A percentile compares a stretch with the other conserved stretches of the same genome.
These are phyloP conservation scores for Anhinga anhinga DNA, from an alignment of 2,113 vertebrate species.

Conservation along the genomic window DNA sequence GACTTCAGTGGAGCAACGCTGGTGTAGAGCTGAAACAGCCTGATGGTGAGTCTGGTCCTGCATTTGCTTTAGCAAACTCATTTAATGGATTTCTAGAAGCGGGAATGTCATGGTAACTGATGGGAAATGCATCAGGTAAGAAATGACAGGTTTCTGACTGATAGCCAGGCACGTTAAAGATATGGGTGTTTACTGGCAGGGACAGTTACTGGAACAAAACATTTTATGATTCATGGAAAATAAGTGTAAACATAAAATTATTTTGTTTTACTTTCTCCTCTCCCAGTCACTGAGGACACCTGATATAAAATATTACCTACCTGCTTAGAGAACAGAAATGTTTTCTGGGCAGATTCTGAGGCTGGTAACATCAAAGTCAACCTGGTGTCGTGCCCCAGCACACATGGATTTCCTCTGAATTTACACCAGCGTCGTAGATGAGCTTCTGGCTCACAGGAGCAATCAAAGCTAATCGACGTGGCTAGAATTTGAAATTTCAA, in stretches of 20 bases:
- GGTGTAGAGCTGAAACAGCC: not conserved
- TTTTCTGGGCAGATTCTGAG: not conserved
- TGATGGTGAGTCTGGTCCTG: not conserved
- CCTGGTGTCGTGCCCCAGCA: not conserved
- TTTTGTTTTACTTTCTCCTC: not conserved
- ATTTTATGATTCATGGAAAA: slow-evolving; percentile 12
- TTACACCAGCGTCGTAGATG: not conserved
- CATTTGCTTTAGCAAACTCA: not conserved
- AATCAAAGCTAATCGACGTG: slow-evolving; percentile 34
- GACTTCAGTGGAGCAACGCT: not conserved
- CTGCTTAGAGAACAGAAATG: not conserved
- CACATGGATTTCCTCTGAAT: not conserved
- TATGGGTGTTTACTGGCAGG: not conserved
- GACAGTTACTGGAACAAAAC: not conserved
- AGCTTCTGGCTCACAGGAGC: not conserved
- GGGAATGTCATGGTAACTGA: slow-evolving; percentile 7
- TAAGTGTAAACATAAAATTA: not conserved
- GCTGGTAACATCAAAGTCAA: not conserved
- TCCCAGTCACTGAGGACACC: not conserved
- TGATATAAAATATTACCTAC: not conserved
- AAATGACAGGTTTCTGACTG: slow-evolving; percentile 23
- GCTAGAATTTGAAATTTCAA: slow-evolving; percentile 38
- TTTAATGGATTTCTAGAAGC: not conserved
- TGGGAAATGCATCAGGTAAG: slow-evolving; percentile 9
- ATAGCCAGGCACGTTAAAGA: slow-evolving; percentile 15